phyloP scores from a whole-genome alignment of 2,888 invertebrate species.

The Cyaniris semiargus region DNA sequence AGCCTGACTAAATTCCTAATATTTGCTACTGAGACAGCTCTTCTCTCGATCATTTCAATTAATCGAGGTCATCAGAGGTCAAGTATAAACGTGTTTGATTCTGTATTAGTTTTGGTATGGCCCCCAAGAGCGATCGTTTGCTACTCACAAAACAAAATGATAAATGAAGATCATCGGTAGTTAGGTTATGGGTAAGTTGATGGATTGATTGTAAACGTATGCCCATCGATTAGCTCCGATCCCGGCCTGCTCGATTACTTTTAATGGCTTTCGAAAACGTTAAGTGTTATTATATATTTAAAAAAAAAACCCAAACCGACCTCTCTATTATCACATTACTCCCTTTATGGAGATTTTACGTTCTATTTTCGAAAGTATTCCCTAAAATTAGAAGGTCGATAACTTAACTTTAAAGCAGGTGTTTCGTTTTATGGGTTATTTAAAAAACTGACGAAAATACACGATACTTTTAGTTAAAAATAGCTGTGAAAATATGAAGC shows the following conservation, averaged over 20 bases:
- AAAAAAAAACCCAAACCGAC: conserved; percentile 37
- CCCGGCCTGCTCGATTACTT: conserved; percentile 58
- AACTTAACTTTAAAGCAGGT: neutral
- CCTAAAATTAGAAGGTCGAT: neutral
- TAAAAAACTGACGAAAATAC: neutral
- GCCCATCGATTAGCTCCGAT: conserved; percentile 72
- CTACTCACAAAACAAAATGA: conserved; percentile 78
- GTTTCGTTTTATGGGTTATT: neutral
- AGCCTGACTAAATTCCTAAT: neutral
- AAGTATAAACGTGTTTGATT: conserved; percentile 22
- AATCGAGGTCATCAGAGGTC: conserved; percentile 10
- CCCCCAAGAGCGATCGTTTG: conserved; percentile 67
- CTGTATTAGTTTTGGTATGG: conserved; percentile 50
- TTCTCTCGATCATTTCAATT: conserved; percentile 13
- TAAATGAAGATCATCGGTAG: conserved; percentile 77
- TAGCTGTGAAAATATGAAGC: neutral
- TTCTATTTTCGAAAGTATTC: conserved; percentile 27
- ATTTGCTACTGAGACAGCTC: neutral
- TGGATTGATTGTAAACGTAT: conserved; percentile 77
- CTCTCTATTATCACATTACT: conserved; percentile 27
- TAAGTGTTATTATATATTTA: conserved; percentile 61
- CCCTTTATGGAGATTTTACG: conserved; percentile 4
- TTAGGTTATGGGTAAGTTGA: conserved; percentile 77
- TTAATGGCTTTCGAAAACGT: conserved; percentile 73
- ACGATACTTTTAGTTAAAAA: neutral